These are phyloP conservation scores for Teleogryllus occipitalis DNA, from an alignment of 1,140 invertebrate species.

Conservation along the genomic window DNA sequence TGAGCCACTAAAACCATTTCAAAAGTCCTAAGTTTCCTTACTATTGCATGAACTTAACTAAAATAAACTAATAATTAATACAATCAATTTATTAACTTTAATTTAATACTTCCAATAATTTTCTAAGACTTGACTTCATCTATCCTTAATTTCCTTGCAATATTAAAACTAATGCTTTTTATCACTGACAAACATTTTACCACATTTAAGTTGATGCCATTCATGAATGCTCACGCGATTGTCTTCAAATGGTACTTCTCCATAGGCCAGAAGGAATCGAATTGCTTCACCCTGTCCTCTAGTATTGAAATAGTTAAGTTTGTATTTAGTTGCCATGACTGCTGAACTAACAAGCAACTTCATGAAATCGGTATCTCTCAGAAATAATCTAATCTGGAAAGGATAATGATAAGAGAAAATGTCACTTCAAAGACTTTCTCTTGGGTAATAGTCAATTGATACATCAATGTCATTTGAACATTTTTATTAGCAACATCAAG, in stretches of 20 bases:
- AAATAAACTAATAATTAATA: not conserved
- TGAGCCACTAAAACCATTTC: too few species aligned
- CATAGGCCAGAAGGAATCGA: constrained; percentile 41
- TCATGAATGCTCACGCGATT: constrained; percentile 32
- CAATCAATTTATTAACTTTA: not conserved
- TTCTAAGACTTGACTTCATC: not conserved
- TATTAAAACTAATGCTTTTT: not conserved
- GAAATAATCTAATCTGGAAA: not conserved
- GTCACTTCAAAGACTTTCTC: too few species aligned
- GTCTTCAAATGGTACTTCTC: constrained; percentile 41
- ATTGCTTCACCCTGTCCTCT: constrained; percentile 43
- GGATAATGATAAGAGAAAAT: not conserved
- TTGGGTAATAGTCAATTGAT: not conserved
- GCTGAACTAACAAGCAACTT: not conserved
- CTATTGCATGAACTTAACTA: not conserved
- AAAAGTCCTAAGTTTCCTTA: too few species aligned
- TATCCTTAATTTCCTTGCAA: not conserved
- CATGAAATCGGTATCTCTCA: not conserved
- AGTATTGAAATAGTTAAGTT: constrained; percentile 41
- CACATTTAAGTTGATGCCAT: constrained; percentile 38
- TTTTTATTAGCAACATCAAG: too few species aligned
- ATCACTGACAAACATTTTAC: constrained; percentile 27
- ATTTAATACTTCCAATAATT: not conserved
- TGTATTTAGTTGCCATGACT: constrained; percentile 28
- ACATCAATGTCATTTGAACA: not conserved